Evolutionary conservation across 2,113 vertebrate genomes (phyloP), one percentile per base, ranked within the genome.

Genomic region (Hemiprocne comata): DNA sequence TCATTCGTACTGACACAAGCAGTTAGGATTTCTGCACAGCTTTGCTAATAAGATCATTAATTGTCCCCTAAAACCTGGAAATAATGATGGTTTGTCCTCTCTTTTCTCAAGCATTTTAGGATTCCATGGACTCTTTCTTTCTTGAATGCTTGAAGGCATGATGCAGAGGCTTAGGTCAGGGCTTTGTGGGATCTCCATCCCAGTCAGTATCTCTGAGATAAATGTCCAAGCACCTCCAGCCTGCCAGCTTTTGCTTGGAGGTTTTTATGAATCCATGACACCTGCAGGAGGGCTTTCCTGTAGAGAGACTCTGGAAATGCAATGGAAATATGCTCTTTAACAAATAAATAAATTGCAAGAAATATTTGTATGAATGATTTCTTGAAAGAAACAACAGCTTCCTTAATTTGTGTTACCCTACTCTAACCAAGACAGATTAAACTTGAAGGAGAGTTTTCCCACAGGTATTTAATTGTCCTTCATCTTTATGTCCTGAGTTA

Each of bases 61-160:
- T 86, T 93, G 86, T 61, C 48, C 33, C 92, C 79, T 74, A 62
- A 88, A 90, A 69, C 67, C 9, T 57, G 34, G 55, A 74, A 67
- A 84, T 83, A 13, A 13, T 33, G 53, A 74, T 76, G 38, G 26
- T 70, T 74, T 74, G 9, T 4, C 21, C 25, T 40, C 2, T 46
- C 9, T 85, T 82, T 77, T 87, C 44, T 7, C 6, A 69, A 26
- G 14, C 36, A 33, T 54, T 79, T 94, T 53, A 91, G 24, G n/a
- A 75, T 51, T 9, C 15, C 11, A 66, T 7, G 8, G 21, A 26
- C 7, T 61, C 19, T 28, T 51, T 6, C 67, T 70, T 96, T 83
- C 67, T 77, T 66, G 38, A 14, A 26, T 74, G 61, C 44, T 81
- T 57, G 40, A 89, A 74, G 18, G 29, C 33, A 88, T 20, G 26